Evolutionary conservation across 2,113 vertebrate genomes (phyloP).

Genomic region (Pituophis catenifer): DNA sequence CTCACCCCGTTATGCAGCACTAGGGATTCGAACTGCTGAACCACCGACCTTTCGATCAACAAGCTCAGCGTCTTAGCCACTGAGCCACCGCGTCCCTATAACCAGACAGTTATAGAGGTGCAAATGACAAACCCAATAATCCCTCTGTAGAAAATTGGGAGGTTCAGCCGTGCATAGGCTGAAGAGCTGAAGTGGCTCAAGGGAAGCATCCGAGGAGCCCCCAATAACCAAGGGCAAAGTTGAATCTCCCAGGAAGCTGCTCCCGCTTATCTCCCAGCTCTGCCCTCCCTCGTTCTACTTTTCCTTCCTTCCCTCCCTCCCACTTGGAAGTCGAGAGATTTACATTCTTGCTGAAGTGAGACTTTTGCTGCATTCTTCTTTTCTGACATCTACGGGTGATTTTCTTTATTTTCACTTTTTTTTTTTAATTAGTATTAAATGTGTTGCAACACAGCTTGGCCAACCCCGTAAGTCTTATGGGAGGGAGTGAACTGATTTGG

Average conservation of each 20-base stretch:
- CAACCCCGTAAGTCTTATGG: not conserved
- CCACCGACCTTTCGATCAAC: too few species aligned
- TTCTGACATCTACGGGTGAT: not conserved
- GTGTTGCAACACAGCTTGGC: not conserved
- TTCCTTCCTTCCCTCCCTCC: not conserved
- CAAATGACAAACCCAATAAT: too few species aligned
- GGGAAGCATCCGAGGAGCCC: not conserved
- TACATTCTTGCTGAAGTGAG: not conserved
- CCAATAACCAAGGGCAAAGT: not conserved
- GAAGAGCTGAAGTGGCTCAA: too few species aligned
- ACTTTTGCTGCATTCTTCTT: not conserved
- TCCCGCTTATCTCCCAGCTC: not conserved
- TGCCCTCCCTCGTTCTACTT: not conserved
- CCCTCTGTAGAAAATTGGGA: not conserved
- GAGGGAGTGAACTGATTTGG: not conserved
- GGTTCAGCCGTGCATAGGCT: not conserved
- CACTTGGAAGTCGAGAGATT: not conserved
- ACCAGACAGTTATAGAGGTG: too few species aligned
- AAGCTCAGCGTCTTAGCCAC: too few species aligned
- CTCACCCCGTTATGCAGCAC: too few species aligned
- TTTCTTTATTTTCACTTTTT: too few species aligned
- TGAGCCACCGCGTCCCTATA: too few species aligned
- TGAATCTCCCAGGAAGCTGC: not conserved
- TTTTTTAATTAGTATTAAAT: not conserved
- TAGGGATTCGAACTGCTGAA: too few species aligned